A percentile compares a stretch with the other conserved stretches of the same genome.
phyloP scores from a whole-genome alignment of 2,797 vertebrate species.

The Diceros bicornis region DNA sequence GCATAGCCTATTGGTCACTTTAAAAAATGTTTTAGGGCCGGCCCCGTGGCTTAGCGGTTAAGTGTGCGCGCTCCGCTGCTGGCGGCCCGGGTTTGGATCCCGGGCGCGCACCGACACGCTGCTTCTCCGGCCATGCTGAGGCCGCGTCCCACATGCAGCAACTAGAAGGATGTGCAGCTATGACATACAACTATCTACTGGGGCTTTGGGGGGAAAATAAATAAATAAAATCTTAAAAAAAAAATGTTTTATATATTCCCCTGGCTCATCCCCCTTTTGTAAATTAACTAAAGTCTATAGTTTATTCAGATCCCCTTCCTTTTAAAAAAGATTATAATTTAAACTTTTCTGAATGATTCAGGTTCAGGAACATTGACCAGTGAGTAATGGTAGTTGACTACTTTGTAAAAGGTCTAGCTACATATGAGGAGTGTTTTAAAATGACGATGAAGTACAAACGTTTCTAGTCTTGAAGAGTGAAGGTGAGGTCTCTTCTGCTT shows the following conservation, averaged over 20 bases:
- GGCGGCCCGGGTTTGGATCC: too few species aligned
- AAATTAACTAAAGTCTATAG: neutral
- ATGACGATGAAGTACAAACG: neutral
- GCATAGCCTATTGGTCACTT: neutral
- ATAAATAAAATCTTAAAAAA: neutral
- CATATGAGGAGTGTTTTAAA: neutral
- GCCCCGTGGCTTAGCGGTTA: too few species aligned
- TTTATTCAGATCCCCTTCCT: neutral
- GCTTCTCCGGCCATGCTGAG: too few species aligned
- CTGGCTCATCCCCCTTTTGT: neutral
- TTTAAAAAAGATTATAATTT: conserved; percentile 32
- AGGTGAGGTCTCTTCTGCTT: neutral
- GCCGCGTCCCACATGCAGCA: too few species aligned
- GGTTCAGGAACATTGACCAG: neutral
- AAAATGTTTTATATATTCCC: neutral
- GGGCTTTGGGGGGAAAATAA: too few species aligned
- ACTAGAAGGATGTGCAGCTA: too few species aligned
- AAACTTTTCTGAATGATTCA: neutral
- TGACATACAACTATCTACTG: too few species aligned
- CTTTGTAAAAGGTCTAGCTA: neutral
- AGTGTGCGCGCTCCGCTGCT: too few species aligned
- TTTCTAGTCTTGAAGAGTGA: conserved; percentile 18
- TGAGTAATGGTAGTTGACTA: neutral
- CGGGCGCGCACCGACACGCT: too few species aligned
- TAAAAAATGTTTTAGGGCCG: neutral